Conservation (phyloP, 2,888 invertebrate genomes). For the Xylophagus ater region DNA sequence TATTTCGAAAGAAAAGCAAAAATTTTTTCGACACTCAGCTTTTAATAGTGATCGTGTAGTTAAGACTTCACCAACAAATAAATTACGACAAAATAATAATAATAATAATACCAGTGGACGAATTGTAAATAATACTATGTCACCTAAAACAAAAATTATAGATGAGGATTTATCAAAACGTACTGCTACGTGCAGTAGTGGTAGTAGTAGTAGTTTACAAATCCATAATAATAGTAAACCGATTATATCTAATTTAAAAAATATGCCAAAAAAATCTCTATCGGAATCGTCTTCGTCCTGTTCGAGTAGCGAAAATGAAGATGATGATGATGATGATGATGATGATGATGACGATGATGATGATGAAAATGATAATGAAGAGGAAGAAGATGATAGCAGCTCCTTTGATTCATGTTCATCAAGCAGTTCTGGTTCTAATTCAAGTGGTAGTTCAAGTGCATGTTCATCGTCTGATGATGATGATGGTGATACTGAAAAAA, state of each 20-base stretch:
- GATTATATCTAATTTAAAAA: not conserved
- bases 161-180: slow-evolving; percentile 5
- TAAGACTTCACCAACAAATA: slow-evolving; percentile 17
- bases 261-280: slow-evolving; percentile 25
- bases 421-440: slow-evolving; percentile 34
- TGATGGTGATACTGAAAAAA: slow-evolving; percentile 24
- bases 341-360: slow-evolving; percentile 32
- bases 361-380: slow-evolving; percentile 29
- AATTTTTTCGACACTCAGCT: slow-evolving; percentile 71
- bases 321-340: slow-evolving; percentile 30
- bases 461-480: slow-evolving; percentile 31
- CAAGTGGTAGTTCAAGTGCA: slow-evolving; percentile 28
- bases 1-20: slow-evolving; percentile 80
- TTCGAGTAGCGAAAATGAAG: slow-evolving; percentile 36
- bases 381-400: slow-evolving; percentile 30
- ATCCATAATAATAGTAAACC: not conserved
- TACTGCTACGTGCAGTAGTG: not conserved
- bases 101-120: not conserved
- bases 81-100: slow-evolving; percentile 7
- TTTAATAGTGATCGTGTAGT: slow-evolving; percentile 50
- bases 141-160: too few relatives aligned
- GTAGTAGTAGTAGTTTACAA: not conserved
- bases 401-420: slow-evolving; percentile 33
- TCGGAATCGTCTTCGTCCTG: slow-evolving; percentile 35
- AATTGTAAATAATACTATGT: too few relatives aligned